These are phyloP conservation scores for Drosophila subobscura DNA, from an alignment of 1,140 invertebrate species.

Conservation along the genomic window DNA sequence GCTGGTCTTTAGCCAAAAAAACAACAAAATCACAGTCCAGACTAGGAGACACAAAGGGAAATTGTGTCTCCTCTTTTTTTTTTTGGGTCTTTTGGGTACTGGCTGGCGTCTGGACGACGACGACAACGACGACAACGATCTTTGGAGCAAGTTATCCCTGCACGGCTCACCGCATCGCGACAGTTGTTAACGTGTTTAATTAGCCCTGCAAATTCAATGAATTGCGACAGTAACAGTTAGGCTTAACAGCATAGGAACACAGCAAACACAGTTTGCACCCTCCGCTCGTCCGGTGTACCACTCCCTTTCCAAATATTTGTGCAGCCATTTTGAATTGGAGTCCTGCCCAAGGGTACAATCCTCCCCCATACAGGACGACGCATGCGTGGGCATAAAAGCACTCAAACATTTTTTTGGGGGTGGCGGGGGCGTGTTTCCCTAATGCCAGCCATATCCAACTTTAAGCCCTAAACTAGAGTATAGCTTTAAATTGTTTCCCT, in stretches of 20 bases:
- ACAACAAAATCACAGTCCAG: conserved; percentile 43
- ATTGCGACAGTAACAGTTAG: conserved; percentile 81
- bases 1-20: conserved; percentile 77
- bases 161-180: conserved; percentile 73
- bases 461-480: conserved; percentile 25
- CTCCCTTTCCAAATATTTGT: conserved; percentile 77
- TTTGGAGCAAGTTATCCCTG: conserved; percentile 74
- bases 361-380: conserved; percentile 42
- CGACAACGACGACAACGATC: conserved; percentile 60
- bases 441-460: conserved; percentile 12
- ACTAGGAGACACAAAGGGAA: conserved; percentile 26
- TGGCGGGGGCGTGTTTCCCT: conserved; percentile 17
- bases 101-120: conserved; percentile 68
- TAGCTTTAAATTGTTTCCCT: conserved; percentile 38
- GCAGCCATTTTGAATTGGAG: conserved; percentile 77
- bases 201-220: conserved; percentile 81
- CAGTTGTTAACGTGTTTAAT: conserved; percentile 82
- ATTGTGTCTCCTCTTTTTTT: conserved; percentile 31
- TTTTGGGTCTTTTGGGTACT: conserved; percentile 27
- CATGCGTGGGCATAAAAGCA: conserved; percentile 50
- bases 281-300: conserved; percentile 27
- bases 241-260: conserved; percentile 59
- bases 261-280: background rate
- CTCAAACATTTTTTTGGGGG: conserved; percentile 12
- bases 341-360: conserved; percentile 40